Percentiles rank a stretch among this genome's conserved stretches.
phyloP scores from a whole-genome alignment of 2,888 invertebrate species.

The Eupithecia dodoneata region DNA sequence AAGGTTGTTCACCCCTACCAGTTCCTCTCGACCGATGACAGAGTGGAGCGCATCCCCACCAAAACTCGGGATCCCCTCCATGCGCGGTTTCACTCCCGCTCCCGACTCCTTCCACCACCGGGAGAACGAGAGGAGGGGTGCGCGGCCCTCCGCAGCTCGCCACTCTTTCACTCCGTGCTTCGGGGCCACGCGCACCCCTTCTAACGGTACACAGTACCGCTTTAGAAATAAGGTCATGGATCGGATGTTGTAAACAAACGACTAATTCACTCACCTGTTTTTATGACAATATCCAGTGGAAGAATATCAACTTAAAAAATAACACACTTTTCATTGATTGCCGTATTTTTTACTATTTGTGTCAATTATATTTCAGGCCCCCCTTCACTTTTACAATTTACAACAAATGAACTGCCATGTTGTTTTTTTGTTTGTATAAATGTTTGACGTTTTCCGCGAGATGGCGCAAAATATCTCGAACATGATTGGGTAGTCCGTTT shows the following conservation, averaged over 20 bases:
- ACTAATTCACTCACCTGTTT: constrained; percentile 59
- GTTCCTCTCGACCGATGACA: constrained; percentile 72
- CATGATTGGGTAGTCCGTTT: constrained; percentile 55
- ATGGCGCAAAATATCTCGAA: constrained; percentile 61
- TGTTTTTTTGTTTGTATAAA: constrained; percentile 60
- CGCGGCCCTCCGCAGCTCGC: constrained; percentile 60
- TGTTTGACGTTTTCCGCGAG: constrained; percentile 58
- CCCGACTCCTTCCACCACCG: constrained; percentile 82
- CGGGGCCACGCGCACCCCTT: constrained; percentile 77
- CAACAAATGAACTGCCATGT: constrained; percentile 78
- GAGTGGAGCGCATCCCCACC: constrained; percentile 82
- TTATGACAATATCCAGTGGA: constrained; percentile 24
- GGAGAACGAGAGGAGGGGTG: constrained; percentile 81
- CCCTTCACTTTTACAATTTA: constrained; percentile 65
- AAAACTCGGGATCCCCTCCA: constrained; percentile 83
- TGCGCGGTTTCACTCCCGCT: constrained; percentile 82
- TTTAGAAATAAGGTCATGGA: constrained; percentile 81
- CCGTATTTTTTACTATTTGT: constrained; percentile 46
- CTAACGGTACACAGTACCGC: constrained; percentile 81
- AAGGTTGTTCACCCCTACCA: constrained; percentile 84
- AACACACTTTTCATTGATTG: constrained; percentile 37
- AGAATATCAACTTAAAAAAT: constrained; percentile 23
- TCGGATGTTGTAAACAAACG: constrained; percentile 66
- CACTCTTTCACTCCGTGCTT: constrained; percentile 66
- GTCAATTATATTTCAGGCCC: constrained; percentile 55